phyloP scores from a whole-genome alignment of 1,140 invertebrate genomes.

The Drosophila novamexicana region DNA sequence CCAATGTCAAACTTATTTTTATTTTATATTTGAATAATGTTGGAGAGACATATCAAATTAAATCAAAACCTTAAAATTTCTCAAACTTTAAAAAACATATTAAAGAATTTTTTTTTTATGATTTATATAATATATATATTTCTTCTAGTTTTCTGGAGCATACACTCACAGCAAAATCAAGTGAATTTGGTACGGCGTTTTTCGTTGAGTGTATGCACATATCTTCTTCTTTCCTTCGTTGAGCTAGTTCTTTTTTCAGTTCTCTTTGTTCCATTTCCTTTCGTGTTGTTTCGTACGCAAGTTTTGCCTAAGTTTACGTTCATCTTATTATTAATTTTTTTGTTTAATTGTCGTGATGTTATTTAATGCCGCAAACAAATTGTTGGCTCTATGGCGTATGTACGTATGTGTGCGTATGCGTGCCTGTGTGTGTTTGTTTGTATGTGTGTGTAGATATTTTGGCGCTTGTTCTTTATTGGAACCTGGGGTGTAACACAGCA shows the following conservation, averaged over 20 bases:
- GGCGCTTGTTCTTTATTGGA: conserved; percentile 39
- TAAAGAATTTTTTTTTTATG: too few relatives aligned
- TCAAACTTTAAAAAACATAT: background rate
- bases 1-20: background rate
- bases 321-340: background rate
- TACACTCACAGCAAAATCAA: too few relatives aligned
- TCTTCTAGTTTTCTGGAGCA: too few relatives aligned
- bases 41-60: too few relatives aligned
- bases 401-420: background rate
- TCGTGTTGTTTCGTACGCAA: conserved; percentile 45
- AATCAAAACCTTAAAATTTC: background rate
- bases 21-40: background rate
- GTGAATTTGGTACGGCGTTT: background rate
- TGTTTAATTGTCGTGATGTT: conserved; percentile 19
- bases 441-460: background rate
- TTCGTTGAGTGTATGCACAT: conserved; percentile 1
- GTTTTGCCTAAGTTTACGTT: conserved; percentile 24
- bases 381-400: conserved; percentile 13
- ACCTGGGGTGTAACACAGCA: conserved; percentile 23
- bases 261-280: conserved; percentile 24
- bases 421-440: conserved; percentile 2
- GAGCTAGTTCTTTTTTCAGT: conserved; percentile 40
- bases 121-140: too few relatives aligned
- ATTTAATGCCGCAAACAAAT: conserved; percentile 31
- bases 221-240: conserved; percentile 35